Evolutionary conservation across 2,888 invertebrate species (phyloP).

Genomic region (Heteromurus nitidus): DNA sequence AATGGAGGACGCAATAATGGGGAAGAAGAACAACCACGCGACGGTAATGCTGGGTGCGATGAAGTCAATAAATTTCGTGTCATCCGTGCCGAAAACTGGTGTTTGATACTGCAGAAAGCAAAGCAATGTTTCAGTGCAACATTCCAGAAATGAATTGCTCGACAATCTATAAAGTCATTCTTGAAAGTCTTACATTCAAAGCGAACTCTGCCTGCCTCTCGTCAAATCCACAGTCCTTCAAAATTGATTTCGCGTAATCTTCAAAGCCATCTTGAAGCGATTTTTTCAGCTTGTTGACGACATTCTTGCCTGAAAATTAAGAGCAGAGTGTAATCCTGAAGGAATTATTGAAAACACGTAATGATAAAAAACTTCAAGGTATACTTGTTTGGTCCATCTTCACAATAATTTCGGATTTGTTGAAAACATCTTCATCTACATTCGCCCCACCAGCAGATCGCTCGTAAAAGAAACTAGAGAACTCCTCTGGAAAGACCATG

Average conservation of each 20-base stretch:
- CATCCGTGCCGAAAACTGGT: conserved; percentile 90
- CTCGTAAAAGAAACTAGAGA: conserved; percentile 22
- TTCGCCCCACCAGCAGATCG: conserved; percentile 12
- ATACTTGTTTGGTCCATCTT: conserved; percentile 36
- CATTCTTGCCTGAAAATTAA: conserved; percentile 78
- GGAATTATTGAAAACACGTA: neutral
- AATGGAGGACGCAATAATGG: conserved; percentile 50
- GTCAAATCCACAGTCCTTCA: conserved; percentile 85
- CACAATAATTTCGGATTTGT: conserved; percentile 35
- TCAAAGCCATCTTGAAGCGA: conserved; percentile 90
- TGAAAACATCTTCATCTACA: conserved; percentile 31
- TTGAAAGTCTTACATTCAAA: conserved; percentile 27
- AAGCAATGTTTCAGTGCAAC: too few species aligned
- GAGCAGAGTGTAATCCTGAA: neutral
- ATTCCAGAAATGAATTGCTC: neutral
- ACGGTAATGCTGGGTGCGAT: conserved; percentile 89
- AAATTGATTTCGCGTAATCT: conserved; percentile 85
- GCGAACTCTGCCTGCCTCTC: conserved; percentile 82
- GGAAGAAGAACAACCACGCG: conserved; percentile 55
- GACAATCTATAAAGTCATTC: neutral
- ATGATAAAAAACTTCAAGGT: neutral
- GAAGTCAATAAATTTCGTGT: conserved; percentile 95
- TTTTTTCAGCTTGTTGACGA: conserved; percentile 89
- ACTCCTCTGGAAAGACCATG: conserved; percentile 23
- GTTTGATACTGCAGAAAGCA: conserved; percentile 5